A percentile compares a stretch with the other conserved stretches of the same genome.
phyloP scores from a whole-genome alignment of 2,113 vertebrate genomes.

The Puntigrus tetrazona region DNA sequence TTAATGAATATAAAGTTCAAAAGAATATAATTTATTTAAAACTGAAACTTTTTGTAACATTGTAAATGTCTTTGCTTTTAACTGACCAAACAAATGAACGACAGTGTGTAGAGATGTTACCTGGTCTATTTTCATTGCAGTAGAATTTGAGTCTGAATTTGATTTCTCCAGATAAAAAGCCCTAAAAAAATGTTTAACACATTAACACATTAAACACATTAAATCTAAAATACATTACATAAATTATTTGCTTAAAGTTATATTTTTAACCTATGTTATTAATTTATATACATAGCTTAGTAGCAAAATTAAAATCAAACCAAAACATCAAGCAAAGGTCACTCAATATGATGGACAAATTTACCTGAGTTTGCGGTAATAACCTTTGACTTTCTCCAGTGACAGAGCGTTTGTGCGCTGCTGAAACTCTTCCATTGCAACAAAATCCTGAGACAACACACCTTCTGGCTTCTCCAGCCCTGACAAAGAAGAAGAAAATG shows the following conservation, averaged over 20 bases:
- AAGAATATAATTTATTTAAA: not conserved
- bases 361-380: conserved; percentile 96
- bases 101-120: conserved; percentile 49
- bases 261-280: not conserved
- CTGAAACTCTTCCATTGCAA: conserved; percentile 83
- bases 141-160: conserved; percentile 89
- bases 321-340: not conserved
- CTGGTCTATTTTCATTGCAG: conserved; percentile 97
- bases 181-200: too few species aligned
- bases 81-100: not conserved
- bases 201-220: too few species aligned
- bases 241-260: not conserved
- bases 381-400: conserved; percentile 92
- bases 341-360: too few species aligned
- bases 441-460: conserved; percentile 72
- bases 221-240: not conserved
- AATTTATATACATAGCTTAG: not conserved
- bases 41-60: not conserved
- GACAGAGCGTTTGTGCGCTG: conserved; percentile 89
- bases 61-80: not conserved
- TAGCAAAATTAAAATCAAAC: not conserved
- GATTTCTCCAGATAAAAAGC: conserved; percentile 97
- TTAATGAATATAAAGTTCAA: not conserved
- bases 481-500: conserved; percentile 60
- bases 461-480: conserved; percentile 86